Evolutionary conservation across 2,113 vertebrate species (phyloP), one percentile per base, ranked within the genome.

Genomic region (Aphyosemion australe): DNA sequence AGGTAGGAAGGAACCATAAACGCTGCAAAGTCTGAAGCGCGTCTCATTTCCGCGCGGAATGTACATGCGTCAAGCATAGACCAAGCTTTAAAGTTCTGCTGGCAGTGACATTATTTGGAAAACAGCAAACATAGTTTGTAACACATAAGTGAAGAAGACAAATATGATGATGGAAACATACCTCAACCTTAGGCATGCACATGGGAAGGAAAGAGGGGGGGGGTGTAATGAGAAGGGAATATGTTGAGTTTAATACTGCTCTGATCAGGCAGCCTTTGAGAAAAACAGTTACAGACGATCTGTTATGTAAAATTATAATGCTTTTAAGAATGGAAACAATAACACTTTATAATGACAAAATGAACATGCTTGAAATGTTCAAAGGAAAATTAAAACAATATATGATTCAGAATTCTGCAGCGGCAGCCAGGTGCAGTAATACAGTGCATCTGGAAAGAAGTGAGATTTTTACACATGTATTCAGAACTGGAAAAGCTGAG

Each of bases 141-240:
- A 41, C 15, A 49, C 16, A 16, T 51, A 3, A 68, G 16, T 12
- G 8, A 41, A 26, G 8, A 47, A 47, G 37, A 43, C 69, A 56
- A 69, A 63, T 12, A 7, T 49, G 50, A 76, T 73, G 42, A 74
- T 56, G 62, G 39, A 70, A 72, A 92, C 93, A 87, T 93, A 93
- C 93, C 92, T 94, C 89, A 63, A 80, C 69, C 92, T 94, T 82
- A 90, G 75, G 74, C 90, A 92, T 90, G 91, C 89, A 89, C 85
- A 89, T 72, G 85, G 79, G 68, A 63, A 65, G 32, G 72, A 73
- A 53, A 41, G 15, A 67, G 56, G 76, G 67, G 74, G 78, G 77
- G 89, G 66, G 80, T 85, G 83, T 83, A 45, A 76, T 85, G 90
- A 91, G 85, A 81, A 63, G 57, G 32, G 60, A 62, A 51, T 62